These are phyloP conservation scores for Cacatua alba DNA, from an alignment of 2,113 vertebrate genomes.

Conservation along the genomic window DNA sequence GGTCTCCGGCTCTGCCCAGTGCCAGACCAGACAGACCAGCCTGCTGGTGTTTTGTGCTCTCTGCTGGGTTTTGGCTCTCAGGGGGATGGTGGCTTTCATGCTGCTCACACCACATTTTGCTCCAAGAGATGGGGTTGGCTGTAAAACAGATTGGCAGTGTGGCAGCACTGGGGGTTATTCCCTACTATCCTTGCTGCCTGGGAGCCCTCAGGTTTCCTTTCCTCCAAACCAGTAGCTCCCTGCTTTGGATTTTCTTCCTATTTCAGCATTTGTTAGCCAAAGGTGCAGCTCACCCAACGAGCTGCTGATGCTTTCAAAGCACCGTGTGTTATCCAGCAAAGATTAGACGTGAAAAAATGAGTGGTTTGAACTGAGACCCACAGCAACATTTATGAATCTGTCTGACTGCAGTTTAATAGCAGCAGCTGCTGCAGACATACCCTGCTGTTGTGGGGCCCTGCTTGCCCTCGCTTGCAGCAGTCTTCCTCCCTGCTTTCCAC, in stretches of 20 bases:
- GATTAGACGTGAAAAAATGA: neutral
- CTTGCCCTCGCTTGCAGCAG: neutral
- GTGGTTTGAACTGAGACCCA: neutral
- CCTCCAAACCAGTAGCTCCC: neutral
- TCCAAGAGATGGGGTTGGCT: neutral
- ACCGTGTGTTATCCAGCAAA: neutral
- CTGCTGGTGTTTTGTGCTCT: neutral
- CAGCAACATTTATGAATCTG: neutral
- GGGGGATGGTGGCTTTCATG: neutral
- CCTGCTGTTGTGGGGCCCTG: neutral
- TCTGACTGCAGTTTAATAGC: neutral
- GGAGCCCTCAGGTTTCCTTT: neutral
- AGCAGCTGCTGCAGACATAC: neutral
- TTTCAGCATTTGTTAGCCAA: neutral
- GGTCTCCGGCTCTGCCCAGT: neutral
- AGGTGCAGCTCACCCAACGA: neutral
- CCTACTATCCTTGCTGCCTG: neutral
- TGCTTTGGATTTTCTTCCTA: neutral
- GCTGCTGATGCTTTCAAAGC: neutral
- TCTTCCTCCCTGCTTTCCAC: neutral
- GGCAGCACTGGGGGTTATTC: neutral
- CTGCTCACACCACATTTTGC: neutral
- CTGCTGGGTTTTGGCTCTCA: neutral
- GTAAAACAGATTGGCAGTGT: neutral
- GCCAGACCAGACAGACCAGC: neutral